These are phyloP conservation scores for Ramazzottius varieornatus DNA, from an alignment of 2,888 invertebrate genomes.

Conservation along the genomic window DNA sequence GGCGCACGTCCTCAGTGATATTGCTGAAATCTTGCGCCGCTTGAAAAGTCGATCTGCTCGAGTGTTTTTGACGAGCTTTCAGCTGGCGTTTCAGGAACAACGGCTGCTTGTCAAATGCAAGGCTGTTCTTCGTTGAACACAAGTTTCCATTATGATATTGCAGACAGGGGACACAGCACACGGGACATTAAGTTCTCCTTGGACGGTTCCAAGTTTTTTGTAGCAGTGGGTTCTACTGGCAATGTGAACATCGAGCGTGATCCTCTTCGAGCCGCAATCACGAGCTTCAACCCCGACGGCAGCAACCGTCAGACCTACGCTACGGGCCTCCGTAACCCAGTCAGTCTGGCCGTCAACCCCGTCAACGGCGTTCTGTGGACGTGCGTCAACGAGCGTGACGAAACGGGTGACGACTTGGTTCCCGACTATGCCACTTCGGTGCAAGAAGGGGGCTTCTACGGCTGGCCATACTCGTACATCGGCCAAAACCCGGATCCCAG, in stretches of 20 bases:
- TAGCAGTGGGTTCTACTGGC: not conserved
- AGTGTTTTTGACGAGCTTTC: no score
- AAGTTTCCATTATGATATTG: no score
- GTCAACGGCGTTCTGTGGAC: not conserved
- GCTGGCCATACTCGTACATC: constrained; percentile 7
- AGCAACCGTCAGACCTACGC: not conserved
- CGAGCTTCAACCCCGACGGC: not conserved
- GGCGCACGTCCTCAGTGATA: no score
- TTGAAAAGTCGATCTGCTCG: no score
- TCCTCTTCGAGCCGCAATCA: not conserved
- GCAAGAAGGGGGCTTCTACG: constrained; percentile 5
- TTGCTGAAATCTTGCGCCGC: no score
- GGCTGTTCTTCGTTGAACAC: no score
- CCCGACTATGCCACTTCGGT: constrained; percentile 6
- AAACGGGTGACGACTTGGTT: constrained; percentile 6
- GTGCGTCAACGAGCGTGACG: constrained; percentile 7
- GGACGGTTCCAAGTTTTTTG: not conserved
- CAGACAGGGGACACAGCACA: not conserved
- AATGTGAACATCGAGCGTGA: not conserved
- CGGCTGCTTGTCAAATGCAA: no score
- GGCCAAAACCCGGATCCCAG: not conserved
- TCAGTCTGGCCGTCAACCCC: constrained; percentile 5
- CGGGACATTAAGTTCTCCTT: not conserved
- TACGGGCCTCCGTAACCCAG: constrained; percentile 5
- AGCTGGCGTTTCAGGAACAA: no score